phyloP scores from a whole-genome alignment of 2,888 invertebrate genomes.

The Graphium colonna region DNA sequence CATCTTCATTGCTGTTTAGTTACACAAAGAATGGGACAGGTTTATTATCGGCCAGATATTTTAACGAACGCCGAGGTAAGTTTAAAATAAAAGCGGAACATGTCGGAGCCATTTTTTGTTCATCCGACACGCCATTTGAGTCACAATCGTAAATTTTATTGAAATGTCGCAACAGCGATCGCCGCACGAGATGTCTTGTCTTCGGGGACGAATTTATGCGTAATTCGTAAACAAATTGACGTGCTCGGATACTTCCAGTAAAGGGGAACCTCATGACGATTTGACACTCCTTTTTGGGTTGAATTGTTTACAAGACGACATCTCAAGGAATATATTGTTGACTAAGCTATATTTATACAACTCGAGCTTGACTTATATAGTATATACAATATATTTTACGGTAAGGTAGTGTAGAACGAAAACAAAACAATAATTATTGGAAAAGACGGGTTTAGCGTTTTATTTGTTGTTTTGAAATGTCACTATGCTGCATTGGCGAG shows the following conservation, averaged over 20 bases:
- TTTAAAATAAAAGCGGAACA: constrained; percentile 73
- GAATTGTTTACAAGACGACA: constrained; percentile 37
- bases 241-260: constrained; percentile 64
- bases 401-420: constrained; percentile 12
- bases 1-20: constrained; percentile 59
- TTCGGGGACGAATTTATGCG: constrained; percentile 77
- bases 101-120: constrained; percentile 67
- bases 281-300: constrained; percentile 67
- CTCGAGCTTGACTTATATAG: too few species aligned
- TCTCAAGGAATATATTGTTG: constrained; percentile 6
- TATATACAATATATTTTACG: not conserved
- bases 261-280: constrained; percentile 59
- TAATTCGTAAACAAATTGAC: constrained; percentile 80
- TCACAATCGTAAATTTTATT: constrained; percentile 80
- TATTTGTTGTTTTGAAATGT: constrained; percentile 60
- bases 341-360: too few species aligned
- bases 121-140: constrained; percentile 75
- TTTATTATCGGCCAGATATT: constrained; percentile 72
- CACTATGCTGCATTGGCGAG: constrained; percentile 63
- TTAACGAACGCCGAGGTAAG: constrained; percentile 69
- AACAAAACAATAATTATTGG: constrained; percentile 23
- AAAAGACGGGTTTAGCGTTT: constrained; percentile 33
- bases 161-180: constrained; percentile 78
- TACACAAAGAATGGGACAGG: constrained; percentile 57
- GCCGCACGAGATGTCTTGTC: constrained; percentile 76